Evolutionary conservation across 2,888 invertebrate species (phyloP).

Genomic region (Drosophila neutralis): DNA sequence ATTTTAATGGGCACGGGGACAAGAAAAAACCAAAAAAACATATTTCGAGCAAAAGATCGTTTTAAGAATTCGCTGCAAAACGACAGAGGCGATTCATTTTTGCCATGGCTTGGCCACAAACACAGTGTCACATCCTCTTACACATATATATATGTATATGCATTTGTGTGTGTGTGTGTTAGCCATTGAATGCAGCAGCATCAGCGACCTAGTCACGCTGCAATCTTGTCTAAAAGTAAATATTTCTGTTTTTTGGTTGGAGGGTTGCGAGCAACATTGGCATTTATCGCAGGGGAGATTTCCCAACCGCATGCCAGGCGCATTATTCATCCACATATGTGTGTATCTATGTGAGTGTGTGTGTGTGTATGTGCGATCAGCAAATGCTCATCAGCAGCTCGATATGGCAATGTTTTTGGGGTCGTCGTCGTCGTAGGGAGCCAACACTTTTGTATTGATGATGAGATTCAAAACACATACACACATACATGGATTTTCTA

Average conservation of each 20-base stretch:
- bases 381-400: constrained; percentile 7
- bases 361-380: neutral
- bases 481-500: neutral
- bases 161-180: neutral
- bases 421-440: constrained; percentile 24
- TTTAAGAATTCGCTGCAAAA: constrained; percentile 1
- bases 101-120: neutral
- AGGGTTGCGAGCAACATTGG: constrained; percentile 26
- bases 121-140: constrained; percentile 2
- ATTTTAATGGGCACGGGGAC: constrained; percentile 64
- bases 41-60: constrained; percentile 31
- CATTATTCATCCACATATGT: constrained; percentile 58
- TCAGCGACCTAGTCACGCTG: constrained; percentile 15
- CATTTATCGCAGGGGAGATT: constrained; percentile 56
- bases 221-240: constrained; percentile 9
- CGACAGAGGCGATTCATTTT: constrained; percentile 23
- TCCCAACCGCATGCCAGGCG: constrained; percentile 72
- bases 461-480: neutral
- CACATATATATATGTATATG: neutral
- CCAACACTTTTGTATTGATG: neutral
- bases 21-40: constrained; percentile 19
- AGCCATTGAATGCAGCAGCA: constrained; percentile 16
- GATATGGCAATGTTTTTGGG: constrained; percentile 3
- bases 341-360: neutral
- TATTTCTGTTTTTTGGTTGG: constrained; percentile 1